Conservation (phyloP, 2,797 vertebrate genomes). For the Poeciliopsis presidionis region DNA sequence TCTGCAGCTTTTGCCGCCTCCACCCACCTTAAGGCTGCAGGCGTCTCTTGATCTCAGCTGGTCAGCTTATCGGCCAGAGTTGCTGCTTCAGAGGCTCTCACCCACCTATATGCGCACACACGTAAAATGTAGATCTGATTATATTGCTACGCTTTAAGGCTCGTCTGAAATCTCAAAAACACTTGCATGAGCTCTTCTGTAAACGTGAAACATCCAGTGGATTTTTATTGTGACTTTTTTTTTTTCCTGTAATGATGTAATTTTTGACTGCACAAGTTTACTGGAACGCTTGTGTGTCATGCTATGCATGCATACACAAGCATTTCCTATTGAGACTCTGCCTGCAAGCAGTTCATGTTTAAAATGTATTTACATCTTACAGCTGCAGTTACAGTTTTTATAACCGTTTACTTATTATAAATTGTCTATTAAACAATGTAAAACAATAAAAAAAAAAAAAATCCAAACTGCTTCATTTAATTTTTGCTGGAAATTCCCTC, state of each 20-base stretch:
- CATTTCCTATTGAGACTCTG: neutral
- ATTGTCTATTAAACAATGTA: neutral
- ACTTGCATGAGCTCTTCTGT: neutral
- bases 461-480: too few species aligned
- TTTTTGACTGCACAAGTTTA: neutral
- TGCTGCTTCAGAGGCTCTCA: constrained; percentile 25
- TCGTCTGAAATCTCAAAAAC: neutral
- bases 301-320: neutral
- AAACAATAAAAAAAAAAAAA: too few species aligned
- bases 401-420: neutral
- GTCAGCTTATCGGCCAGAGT: constrained; percentile 38
- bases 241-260: neutral
- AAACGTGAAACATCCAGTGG: neutral
- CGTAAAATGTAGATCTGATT: neutral
- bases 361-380: neutral
- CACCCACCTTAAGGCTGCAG: constrained; percentile 35
- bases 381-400: neutral
- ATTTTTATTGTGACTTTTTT: neutral
- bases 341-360: neutral
- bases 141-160: neutral
- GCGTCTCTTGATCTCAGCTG: constrained; percentile 36
- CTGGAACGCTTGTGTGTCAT: neutral
- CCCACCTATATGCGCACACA: neutral
- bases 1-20: constrained; percentile 22
- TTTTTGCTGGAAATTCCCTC: neutral